Evolutionary conservation across 2,888 invertebrate genomes (phyloP).

Genomic region (Acheta domesticus): DNA sequence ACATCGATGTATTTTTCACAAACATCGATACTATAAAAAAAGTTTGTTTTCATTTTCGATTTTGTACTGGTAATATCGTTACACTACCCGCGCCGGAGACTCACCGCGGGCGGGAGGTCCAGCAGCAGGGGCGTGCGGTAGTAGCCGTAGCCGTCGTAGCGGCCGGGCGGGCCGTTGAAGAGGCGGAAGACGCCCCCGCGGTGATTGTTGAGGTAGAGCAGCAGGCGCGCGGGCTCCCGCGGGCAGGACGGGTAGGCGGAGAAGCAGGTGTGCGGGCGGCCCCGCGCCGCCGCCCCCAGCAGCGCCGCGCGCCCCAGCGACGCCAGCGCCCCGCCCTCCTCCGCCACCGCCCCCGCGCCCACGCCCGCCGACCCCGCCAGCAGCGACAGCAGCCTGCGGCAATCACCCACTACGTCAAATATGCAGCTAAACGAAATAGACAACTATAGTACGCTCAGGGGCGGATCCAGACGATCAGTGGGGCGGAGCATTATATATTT

Average conservation of each 20-base stretch:
- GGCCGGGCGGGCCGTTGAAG: slow-evolving; percentile 54
- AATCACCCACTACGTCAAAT: too few species aligned
- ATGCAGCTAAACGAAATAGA: too few species aligned
- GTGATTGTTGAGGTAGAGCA: slow-evolving; percentile 78
- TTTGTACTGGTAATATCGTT: too few species aligned
- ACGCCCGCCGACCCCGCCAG: slow-evolving; percentile 44
- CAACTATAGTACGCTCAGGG: too few species aligned
- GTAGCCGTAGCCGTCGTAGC: slow-evolving; percentile 45
- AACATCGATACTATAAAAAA: too few species aligned
- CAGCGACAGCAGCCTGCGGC: background rate
- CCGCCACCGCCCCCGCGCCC: slow-evolving; percentile 70
- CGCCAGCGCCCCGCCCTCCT: slow-evolving; percentile 58
- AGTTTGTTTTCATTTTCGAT: too few species aligned
- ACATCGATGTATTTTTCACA: too few species aligned
- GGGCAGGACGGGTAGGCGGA: slow-evolving; percentile 72
- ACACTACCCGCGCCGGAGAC: too few species aligned
- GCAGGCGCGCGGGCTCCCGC: slow-evolving; percentile 64
- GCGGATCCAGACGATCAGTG: too few species aligned
- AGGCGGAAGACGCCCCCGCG: slow-evolving; percentile 82
- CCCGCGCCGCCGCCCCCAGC: slow-evolving; percentile 67
- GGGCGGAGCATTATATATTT: too few species aligned
- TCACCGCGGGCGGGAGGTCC: too few species aligned
- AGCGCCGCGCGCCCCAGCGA: slow-evolving; percentile 72
- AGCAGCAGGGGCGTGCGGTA: too few species aligned
- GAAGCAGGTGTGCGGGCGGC: slow-evolving; percentile 57